phyloP scores from a whole-genome alignment of 2,797 vertebrate genomes.

The Xerus rutilus region DNA sequence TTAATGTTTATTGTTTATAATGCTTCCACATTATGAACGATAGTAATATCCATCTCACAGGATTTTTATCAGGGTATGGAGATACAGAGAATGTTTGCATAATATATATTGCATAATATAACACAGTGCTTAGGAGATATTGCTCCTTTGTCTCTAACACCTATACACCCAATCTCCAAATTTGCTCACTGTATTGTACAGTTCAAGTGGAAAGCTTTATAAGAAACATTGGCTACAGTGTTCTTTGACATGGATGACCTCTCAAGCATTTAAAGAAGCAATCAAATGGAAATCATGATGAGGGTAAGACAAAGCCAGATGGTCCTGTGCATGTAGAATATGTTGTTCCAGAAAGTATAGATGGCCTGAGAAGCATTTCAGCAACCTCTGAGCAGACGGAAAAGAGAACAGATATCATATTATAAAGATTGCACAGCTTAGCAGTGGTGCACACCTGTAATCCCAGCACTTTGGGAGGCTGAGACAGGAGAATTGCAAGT shows the following conservation, averaged over 20 bases:
- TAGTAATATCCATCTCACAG: neutral
- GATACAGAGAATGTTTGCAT: neutral
- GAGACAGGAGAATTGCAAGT: too few species aligned
- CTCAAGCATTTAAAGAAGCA: neutral
- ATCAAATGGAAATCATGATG: neutral
- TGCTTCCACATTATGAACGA: neutral
- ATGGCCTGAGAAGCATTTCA: neutral
- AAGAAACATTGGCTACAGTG: neutral
- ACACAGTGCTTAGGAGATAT: neutral
- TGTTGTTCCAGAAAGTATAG: neutral
- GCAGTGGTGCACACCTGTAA: too few species aligned
- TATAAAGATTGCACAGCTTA: neutral
- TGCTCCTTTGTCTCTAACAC: neutral
- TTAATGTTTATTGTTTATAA: neutral
- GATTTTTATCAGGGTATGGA: neutral
- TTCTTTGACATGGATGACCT: neutral
- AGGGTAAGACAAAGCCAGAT: neutral
- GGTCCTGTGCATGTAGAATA: neutral
- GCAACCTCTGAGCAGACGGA: neutral
- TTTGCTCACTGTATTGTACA: neutral
- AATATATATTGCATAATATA: too few species aligned
- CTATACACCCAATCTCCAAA: neutral
- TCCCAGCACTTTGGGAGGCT: too few species aligned
- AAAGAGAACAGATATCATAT: neutral
- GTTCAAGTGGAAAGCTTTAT: neutral